Conservation (phyloP, 2,113 vertebrate genomes). For the Pogona vitticeps region DNA sequence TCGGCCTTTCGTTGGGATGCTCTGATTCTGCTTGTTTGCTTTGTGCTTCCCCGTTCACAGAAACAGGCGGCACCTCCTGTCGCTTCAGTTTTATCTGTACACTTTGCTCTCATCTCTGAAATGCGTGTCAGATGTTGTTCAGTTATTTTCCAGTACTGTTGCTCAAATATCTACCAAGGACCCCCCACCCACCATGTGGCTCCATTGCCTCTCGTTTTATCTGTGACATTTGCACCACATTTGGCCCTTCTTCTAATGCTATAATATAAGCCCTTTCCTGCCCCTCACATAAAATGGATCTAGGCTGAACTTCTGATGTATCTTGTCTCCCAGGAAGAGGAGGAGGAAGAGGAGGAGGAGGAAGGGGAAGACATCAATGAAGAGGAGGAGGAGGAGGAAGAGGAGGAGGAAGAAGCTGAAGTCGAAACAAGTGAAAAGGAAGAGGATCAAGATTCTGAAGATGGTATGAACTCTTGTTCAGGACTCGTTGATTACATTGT, state of each 20-base stretch:
- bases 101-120: too few species aligned
- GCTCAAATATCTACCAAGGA: too few species aligned
- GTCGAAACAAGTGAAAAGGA: slow-evolving; percentile 83
- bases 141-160: too few species aligned
- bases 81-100: too few species aligned
- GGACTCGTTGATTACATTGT: neutral
- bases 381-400: slow-evolving; percentile 58
- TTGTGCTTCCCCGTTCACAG: too few species aligned
- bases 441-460: slow-evolving; percentile 88
- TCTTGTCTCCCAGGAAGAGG: slow-evolving; percentile 66
- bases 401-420: slow-evolving; percentile 66
- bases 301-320: slow-evolving; percentile 46
- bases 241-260: neutral
- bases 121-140: too few species aligned
- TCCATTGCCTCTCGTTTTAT: too few species aligned
- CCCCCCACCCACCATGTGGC: too few species aligned
- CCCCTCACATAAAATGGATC: neutral
- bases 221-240: too few species aligned
- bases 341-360: slow-evolving; percentile 61
- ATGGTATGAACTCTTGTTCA: slow-evolving; percentile 74
- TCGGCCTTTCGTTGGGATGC: too few species aligned
- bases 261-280: neutral
- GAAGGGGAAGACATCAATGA: slow-evolving; percentile 57
- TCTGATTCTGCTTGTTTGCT: too few species aligned
- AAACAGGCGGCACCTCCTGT: too few species aligned